phyloP scores from a whole-genome alignment of 30 jellyfish, hydroid and myxozoan species.

The Chironex yamaguchii region DNA sequence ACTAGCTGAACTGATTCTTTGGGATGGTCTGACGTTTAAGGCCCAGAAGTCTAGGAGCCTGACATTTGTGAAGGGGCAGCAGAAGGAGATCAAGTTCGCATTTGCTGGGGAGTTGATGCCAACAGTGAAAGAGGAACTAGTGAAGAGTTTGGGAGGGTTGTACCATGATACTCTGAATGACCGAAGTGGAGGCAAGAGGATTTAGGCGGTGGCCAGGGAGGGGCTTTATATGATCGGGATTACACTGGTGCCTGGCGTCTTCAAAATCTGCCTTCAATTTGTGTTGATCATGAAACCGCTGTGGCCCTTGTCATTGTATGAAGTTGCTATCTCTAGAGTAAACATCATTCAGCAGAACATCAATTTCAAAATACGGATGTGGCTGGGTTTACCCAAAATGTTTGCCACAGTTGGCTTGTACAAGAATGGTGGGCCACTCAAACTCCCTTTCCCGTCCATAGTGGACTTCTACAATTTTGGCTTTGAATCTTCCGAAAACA shows the following conservation, averaged over 20 bases:
- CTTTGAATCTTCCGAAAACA: too few species aligned
- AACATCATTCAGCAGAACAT: background rate
- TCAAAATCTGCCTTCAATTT: background rate
- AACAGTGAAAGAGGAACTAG: conserved; percentile 2
- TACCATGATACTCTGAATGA: background rate
- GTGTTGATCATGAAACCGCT: background rate
- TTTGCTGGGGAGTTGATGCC: background rate
- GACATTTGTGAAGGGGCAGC: background rate
- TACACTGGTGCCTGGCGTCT: background rate
- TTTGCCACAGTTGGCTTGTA: background rate
- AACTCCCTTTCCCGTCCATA: background rate
- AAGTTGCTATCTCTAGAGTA: background rate
- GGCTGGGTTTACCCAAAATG: conserved; percentile 1
- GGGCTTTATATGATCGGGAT: background rate
- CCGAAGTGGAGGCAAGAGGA: background rate
- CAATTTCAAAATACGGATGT: background rate
- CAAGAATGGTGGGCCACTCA: background rate
- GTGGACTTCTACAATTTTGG: too few species aligned
- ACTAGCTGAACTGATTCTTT: background rate
- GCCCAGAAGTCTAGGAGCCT: background rate
- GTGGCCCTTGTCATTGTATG: background rate
- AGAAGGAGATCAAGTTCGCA: background rate
- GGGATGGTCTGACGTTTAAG: background rate
- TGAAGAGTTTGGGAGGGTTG: background rate
- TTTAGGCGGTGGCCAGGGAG: background rate